Evolutionary conservation across 2,113 vertebrate species (phyloP).

Genomic region (Azemiops feae): DNA sequence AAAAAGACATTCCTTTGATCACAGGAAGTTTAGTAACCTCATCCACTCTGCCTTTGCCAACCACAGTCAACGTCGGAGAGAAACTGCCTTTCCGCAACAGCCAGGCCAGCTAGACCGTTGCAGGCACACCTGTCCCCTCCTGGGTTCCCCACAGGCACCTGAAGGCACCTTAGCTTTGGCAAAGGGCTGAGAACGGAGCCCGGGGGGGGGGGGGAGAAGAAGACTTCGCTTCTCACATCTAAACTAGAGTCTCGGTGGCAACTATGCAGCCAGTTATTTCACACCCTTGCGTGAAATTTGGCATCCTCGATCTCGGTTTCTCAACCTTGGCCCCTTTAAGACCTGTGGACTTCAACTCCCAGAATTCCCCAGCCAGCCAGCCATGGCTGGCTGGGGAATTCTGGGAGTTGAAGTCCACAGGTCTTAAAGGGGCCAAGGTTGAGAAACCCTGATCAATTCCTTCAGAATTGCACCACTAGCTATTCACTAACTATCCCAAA

Average conservation of each 20-base stretch:
- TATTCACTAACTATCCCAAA: background rate
- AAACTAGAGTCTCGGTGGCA: background rate
- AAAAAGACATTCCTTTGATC: background rate
- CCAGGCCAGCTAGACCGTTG: background rate
- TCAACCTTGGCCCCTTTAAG: background rate
- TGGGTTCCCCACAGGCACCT: background rate
- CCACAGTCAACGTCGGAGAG: conserved; percentile 5
- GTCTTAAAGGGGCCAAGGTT: background rate
- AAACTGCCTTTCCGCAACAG: background rate
- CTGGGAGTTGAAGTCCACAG: background rate
- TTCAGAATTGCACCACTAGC: background rate
- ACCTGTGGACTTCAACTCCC: background rate
- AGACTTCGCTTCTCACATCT: background rate
- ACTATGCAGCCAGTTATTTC: background rate
- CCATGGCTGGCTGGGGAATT: background rate
- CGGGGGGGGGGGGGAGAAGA: too few relatives aligned
- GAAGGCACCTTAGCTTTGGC: background rate
- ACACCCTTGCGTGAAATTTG: background rate
- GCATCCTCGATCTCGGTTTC: background rate
- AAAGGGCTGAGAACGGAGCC: background rate
- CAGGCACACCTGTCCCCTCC: background rate
- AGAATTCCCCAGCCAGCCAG: background rate
- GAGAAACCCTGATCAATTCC: background rate
- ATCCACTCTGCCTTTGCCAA: background rate
- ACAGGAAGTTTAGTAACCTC: conserved; percentile 19